These are phyloP conservation scores for Xanthorhoe designata DNA, from an alignment of 2,888 invertebrate genomes.

Conservation along the genomic window DNA sequence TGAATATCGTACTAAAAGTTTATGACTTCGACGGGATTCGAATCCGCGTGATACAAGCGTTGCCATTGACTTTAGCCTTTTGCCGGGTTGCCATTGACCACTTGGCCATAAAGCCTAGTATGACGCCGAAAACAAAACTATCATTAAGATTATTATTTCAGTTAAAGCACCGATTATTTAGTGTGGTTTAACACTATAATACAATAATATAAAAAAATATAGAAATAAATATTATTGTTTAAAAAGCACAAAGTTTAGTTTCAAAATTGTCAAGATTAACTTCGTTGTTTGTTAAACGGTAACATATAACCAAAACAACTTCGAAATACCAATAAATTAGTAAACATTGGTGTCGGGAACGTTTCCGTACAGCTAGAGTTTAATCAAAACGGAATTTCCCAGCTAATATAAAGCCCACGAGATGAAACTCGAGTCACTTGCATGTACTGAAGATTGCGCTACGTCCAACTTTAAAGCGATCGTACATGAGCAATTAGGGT, in stretches of 20 bases:
- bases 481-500: background rate
- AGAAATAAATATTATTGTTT: too few relatives aligned
- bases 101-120: too few relatives aligned
- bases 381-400: constrained; percentile 21
- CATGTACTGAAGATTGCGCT: constrained; percentile 33
- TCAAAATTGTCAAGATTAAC: background rate
- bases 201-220: too few relatives aligned
- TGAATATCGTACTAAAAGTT: too few relatives aligned
- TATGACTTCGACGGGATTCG: too few relatives aligned
- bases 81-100: too few relatives aligned
- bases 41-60: too few relatives aligned
- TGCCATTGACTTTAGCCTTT: too few relatives aligned
- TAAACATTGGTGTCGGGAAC: constrained; percentile 10
- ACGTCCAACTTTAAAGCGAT: constrained; percentile 24
- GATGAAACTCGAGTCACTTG: constrained; percentile 28
- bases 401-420: constrained; percentile 22
- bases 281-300: background rate
- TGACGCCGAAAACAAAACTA: too few relatives aligned
- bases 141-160: too few relatives aligned
- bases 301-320: background rate
- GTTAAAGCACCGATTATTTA: too few relatives aligned
- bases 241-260: background rate
- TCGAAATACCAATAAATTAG: constrained; percentile 13
- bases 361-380: constrained; percentile 12
- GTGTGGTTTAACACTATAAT: too few relatives aligned